Percentiles rank a stretch among this genome's conserved stretches.
phyloP scores from a whole-genome alignment of 37 sponge, comb jelly and placozoan genomes.

The Chondrilla cf. caribensis region DNA sequence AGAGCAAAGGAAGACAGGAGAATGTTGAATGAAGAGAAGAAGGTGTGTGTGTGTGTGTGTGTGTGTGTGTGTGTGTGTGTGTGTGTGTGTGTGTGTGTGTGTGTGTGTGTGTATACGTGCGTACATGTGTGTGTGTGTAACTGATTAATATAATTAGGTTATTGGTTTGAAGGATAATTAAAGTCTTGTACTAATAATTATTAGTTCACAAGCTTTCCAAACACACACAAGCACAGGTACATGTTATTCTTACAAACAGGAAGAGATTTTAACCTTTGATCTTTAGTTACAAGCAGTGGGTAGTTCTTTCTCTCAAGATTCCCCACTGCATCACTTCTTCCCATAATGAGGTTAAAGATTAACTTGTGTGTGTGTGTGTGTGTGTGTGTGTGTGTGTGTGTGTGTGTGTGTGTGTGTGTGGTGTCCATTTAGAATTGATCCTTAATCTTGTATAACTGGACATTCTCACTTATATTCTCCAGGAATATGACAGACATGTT shows the following conservation, averaged over 20 bases:
- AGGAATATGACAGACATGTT: no score
- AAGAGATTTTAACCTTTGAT: no score
- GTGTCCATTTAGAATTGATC: neutral
- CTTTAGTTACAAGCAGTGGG: no score
- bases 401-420: slow-evolving; percentile 1
- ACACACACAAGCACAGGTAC: no score
- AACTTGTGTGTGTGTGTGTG: slow-evolving; percentile 12
- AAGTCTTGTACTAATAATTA: no score
- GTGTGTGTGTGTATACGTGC: neutral
- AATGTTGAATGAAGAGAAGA: slow-evolving; percentile 58
- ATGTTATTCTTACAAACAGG: no score
- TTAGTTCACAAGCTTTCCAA: no score
- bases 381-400: slow-evolving; percentile 10
- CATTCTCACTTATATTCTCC: no score
- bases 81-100: neutral
- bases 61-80: slow-evolving; percentile 16
- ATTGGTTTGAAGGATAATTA: no score
- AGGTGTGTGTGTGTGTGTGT: slow-evolving; percentile 28
- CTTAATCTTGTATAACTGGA: no score
- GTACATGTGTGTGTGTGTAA: neutral
- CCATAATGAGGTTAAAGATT: neutral
- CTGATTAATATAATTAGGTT: neutral
- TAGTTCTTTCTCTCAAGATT: no score
- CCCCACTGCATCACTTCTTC: no score
- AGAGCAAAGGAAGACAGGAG: slow-evolving; percentile 48